These are phyloP conservation scores for Tipula unca DNA, from an alignment of 2,888 invertebrate genomes.

Conservation along the genomic window DNA sequence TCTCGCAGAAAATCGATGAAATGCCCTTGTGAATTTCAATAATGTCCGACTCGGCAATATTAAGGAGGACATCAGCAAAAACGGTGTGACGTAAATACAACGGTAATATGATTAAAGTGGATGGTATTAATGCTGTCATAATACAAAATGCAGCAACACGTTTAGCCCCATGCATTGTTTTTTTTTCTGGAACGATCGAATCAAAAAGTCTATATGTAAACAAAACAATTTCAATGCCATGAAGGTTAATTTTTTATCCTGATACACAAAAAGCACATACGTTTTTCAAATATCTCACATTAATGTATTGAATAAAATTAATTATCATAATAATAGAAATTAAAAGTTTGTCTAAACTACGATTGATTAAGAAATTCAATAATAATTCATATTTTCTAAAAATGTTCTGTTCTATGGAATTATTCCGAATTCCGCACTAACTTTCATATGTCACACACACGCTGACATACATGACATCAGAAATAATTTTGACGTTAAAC, in stretches of 20 bases:
- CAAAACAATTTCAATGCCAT: neutral
- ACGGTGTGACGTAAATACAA: constrained; percentile 66
- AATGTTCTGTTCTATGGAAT: neutral
- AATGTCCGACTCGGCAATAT: constrained; percentile 76
- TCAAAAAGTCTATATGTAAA: too few species aligned
- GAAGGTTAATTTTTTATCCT: neutral
- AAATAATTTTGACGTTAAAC: neutral
- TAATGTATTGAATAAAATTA: neutral
- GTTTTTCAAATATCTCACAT: neutral
- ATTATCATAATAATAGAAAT: neutral
- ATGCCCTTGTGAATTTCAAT: constrained; percentile 74
- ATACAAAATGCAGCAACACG: constrained; percentile 70
- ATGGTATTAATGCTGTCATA: constrained; percentile 65
- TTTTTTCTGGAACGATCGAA: constrained; percentile 47
- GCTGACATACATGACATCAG: neutral
- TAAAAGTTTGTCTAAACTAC: neutral
- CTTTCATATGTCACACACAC: neutral
- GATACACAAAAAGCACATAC: neutral
- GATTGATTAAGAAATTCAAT: neutral
- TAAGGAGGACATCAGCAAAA: constrained; percentile 69
- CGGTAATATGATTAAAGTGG: constrained; percentile 64
- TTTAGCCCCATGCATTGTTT: constrained; percentile 71
- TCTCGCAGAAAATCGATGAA: constrained; percentile 73
- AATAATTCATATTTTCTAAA: neutral
- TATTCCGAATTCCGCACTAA: neutral